A percentile compares a stretch with the other conserved stretches of the same genome.
Evolutionary conservation across 2,888 invertebrate genomes (phyloP).

Genomic region (Diloba caeruleocephala): DNA sequence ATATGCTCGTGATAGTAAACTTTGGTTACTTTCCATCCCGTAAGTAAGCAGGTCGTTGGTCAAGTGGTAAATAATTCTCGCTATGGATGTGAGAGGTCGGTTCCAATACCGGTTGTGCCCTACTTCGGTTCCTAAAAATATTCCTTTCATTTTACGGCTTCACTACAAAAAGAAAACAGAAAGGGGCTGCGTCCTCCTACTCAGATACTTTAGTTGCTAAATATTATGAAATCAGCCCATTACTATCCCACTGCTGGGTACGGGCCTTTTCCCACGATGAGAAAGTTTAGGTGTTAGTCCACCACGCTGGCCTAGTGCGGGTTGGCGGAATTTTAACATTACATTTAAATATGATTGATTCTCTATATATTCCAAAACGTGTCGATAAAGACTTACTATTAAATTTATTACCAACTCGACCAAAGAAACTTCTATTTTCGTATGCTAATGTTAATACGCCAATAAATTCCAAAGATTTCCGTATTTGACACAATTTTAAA

Average conservation of each 20-base stretch:
- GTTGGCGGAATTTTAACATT: no score
- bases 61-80: slow-evolving; percentile 82
- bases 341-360: no score
- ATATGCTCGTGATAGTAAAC: no score
- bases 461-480: slow-evolving; percentile 45
- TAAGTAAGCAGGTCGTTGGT: slow-evolving; percentile 72
- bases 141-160: not conserved
- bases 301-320: no score
- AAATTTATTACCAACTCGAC: slow-evolving; percentile 30
- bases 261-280: no score
- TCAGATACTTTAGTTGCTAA: no score
- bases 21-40: slow-evolving; percentile 9
- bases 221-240: no score
- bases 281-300: no score
- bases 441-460: slow-evolving; percentile 41
- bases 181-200: no score
- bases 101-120: slow-evolving; percentile 84
- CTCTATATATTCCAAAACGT: no score
- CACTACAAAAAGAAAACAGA: no score
- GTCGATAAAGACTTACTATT: slow-evolving; percentile 18
- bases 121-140: slow-evolving; percentile 37
- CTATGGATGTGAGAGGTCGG: slow-evolving; percentile 85
- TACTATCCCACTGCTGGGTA: no score
- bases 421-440: slow-evolving; percentile 37
- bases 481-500: slow-evolving; percentile 50